Evolutionary conservation across 2,888 invertebrate species (phyloP).

Genomic region (Nymphalis urticae): DNA sequence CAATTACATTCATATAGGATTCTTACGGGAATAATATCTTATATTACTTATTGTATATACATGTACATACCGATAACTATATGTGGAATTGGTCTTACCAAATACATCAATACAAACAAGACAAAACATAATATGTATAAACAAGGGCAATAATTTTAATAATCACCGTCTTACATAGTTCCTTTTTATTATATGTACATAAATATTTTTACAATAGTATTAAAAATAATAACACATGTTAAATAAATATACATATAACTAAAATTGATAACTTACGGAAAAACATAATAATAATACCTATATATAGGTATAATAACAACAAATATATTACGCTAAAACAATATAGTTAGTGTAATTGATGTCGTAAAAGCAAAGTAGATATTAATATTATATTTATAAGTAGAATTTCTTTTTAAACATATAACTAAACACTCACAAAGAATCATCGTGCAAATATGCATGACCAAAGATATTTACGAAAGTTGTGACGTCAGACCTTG

Average conservation of each 20-base stretch:
- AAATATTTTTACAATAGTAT: too few species aligned
- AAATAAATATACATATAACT: too few species aligned
- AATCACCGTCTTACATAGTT: too few species aligned
- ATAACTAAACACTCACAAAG: conserved; percentile 1
- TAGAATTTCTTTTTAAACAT: conserved; percentile 6
- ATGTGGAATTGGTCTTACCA: background rate
- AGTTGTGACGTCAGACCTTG: conserved; percentile 13
- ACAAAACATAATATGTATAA: too few species aligned
- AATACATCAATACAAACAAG: too few species aligned
- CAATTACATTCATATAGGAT: conserved; percentile 14
- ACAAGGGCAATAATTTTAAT: too few species aligned
- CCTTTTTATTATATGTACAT: too few species aligned
- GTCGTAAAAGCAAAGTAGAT: background rate
- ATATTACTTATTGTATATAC: background rate
- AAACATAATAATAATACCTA: too few species aligned
- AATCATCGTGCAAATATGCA: conserved; percentile 18
- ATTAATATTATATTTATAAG: background rate
- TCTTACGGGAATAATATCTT: conserved; percentile 23
- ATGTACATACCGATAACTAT: background rate
- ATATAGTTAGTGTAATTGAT: background rate
- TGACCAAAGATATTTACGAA: conserved; percentile 9
- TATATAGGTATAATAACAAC: too few species aligned
- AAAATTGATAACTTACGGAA: too few species aligned
- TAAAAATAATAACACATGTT: too few species aligned
- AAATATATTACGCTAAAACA: background rate